Evolutionary conservation across 1,140 invertebrate species (phyloP), one percentile per base, ranked within the genome.

Genomic region (Thaumetopoea pityocampa): DNA sequence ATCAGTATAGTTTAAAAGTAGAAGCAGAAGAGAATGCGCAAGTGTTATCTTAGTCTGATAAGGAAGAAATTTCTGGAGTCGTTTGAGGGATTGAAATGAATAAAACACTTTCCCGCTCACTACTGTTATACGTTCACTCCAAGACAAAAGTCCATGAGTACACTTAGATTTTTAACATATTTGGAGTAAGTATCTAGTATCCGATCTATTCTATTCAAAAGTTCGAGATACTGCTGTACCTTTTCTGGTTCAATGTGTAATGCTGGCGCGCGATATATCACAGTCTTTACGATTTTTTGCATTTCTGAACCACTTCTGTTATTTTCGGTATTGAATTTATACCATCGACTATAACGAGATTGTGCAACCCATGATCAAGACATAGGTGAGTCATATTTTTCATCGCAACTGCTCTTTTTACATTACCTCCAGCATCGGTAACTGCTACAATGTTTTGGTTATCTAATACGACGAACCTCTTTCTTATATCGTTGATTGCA

Each of bases 241-340:
- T 15, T 29, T 20, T 45, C 33, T 20, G 33, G 24, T 24, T 23
- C 18, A 5, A 3, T 2, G 11, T 45, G 17, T 7, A 45, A 6
- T 22, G 35, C 42, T 2, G 32, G 24, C 1, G 10, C 10, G 12
- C 33, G 14, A 30, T 14, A 36, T 23, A 23, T 2, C n/a, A 45
- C 10, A 2, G 18, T 16, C 29, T 45, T 36, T 6, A 45, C 33
- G 14, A 45, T 30, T 35, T 51, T 28, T 44, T 44, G 36, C 35
- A 40, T 35, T 51, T 44, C 7, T 27, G 8, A 11, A 40, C 12
- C 7, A 45, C 9, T 12, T 10, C 15, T 8, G 10, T n/a, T 11
- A 44, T 14, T 44, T 51, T 10, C 5, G 35, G 19, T 17, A 12
- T 7, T 33, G 8, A 22, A 3, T 27, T 30, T n/a, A 51, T 44